Evolutionary conservation across 2,797 vertebrate genomes (phyloP).

Genomic region (Triplophysa bombifrons): DNA sequence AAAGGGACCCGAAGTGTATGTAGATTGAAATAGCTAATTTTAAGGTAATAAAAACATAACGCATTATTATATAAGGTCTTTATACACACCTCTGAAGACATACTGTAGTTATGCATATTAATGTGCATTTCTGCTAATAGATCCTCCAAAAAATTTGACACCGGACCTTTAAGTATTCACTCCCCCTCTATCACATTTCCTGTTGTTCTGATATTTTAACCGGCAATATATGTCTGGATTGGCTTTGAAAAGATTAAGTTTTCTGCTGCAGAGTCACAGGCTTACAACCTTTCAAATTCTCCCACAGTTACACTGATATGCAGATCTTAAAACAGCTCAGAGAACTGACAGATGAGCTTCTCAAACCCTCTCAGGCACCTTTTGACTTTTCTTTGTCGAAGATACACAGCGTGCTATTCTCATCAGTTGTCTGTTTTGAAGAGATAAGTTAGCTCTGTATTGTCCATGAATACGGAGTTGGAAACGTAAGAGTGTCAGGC

Average conservation of each 20-base stretch:
- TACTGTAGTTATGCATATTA: too few species aligned
- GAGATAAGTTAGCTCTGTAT: conserved; percentile 3
- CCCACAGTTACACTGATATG: background rate
- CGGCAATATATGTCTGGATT: conserved; percentile 17
- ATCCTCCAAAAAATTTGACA: too few species aligned
- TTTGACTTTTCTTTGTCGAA: background rate
- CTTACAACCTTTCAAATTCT: background rate
- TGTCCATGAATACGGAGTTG: conserved; percentile 1
- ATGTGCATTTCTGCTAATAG: too few species aligned
- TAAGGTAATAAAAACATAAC: too few species aligned
- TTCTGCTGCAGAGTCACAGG: background rate
- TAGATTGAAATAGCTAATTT: too few species aligned
- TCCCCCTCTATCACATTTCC: background rate
- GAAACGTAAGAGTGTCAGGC: background rate
- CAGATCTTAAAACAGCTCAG: background rate
- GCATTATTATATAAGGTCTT: too few species aligned
- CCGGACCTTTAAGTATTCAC: too few species aligned
- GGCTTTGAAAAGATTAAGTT: conserved; percentile 1
- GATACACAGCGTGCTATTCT: background rate
- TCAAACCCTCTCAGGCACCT: background rate
- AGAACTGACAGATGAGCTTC: conserved; percentile 17
- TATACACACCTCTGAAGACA: too few species aligned
- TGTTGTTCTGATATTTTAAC: conserved; percentile 19
- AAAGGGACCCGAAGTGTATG: too few species aligned
- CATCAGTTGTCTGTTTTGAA: background rate